Evolutionary conservation across 2,888 invertebrate species (phyloP), one percentile per base, ranked within the genome.

Genomic region (Caenorhabditis sp.): DNA sequence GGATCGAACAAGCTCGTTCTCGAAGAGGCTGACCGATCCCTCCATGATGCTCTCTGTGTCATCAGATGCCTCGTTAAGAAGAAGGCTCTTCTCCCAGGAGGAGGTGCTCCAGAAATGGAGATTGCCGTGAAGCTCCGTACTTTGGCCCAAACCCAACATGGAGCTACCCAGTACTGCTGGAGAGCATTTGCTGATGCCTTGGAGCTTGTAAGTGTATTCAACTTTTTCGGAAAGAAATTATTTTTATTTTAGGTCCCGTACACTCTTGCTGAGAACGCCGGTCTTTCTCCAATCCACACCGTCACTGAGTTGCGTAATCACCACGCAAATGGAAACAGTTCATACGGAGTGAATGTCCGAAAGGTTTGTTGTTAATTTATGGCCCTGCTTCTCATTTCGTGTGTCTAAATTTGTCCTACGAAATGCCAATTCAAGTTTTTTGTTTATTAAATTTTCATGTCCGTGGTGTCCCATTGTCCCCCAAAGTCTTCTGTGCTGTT

Each of bases 51-150:
- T 35, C 93, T 96, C 11, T 96, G 96, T 91, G 97, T 96, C 62
- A 96, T 99, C 91, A 95, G 99, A 87, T 99, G 99, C 93, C 94
- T 99, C 88, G 98, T 99, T 4, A 96, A 97, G 89, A 95, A 97
- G 85, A 95, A 93, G 93, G 87, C 89, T 53, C 71, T 91, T 13
- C 77, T 91, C 13, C 90, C 90, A 47, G 99, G 99, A 80, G 99
- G 98, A 61, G 99, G 98, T 56, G 97, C 98, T 15, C 97, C 98
- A 4, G 99, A 99, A 94, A 97, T 96, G 83, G 97, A 98, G 92
- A 94, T 98, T 82, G 95, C 97, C 0, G 93, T 97, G 35, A 95
- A 95, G 78, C 93, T 99, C 69, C 95, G 95, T 8, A 95, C 95
- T 24, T 94, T 95, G 83, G 95, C 98, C 0, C 95, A 96, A 90